Evolutionary conservation across 1,140 invertebrate genomes (phyloP).

Genomic region (Stegodyphus mimosarum): DNA sequence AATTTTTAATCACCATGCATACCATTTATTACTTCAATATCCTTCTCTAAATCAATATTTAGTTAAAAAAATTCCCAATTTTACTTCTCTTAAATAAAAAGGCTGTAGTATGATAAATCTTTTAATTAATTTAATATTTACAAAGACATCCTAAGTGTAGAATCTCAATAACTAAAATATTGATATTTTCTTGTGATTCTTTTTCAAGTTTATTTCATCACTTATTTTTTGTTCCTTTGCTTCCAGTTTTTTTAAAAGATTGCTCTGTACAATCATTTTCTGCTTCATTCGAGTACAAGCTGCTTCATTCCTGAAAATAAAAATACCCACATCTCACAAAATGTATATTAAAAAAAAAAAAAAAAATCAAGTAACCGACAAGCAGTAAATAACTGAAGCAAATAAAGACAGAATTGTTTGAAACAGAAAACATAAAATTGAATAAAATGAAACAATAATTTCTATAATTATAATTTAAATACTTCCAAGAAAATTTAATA

Average conservation of each 20-base stretch:
- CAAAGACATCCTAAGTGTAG: background rate
- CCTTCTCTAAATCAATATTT: no score
- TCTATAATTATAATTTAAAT: no score
- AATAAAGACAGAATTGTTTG: no score
- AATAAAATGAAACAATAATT: no score
- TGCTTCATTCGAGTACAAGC: conserved; percentile 16
- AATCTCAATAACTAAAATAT: conserved; percentile 10
- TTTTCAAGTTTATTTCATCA: conserved; percentile 18
- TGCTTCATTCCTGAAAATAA: conserved; percentile 21
- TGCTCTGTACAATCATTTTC: conserved; percentile 10
- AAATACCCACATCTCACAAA: background rate
- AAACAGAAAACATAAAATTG: no score
- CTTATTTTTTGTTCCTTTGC: conserved; percentile 43
- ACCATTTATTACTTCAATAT: no score
- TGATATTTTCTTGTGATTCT: conserved; percentile 29
- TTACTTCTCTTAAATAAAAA: background rate
- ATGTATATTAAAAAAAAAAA: no score
- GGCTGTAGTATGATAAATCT: background rate
- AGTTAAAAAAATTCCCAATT: no score
- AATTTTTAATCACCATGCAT: no score
- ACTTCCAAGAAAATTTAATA: no score
- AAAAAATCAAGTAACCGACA: no score
- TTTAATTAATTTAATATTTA: background rate
- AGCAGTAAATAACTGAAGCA: no score
- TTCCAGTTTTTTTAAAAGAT: background rate